Base-by-base conservation (phyloP, 2,888 invertebrate species). In the Parasteatoda lunata region DNA sequence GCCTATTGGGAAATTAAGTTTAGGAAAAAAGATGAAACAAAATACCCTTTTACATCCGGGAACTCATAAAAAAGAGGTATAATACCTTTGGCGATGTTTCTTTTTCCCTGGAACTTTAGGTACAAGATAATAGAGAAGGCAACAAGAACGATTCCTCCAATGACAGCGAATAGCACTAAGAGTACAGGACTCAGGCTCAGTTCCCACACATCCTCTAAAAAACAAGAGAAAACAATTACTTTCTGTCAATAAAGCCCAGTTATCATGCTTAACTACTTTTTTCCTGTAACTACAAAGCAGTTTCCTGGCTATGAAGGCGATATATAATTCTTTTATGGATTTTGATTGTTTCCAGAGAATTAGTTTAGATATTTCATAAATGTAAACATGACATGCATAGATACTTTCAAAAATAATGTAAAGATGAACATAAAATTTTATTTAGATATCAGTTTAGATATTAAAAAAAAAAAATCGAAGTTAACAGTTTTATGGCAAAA, bases 151-250 rank as follows among this genome's bases (percentile, higher is more conserved):
- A 89, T 84, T 30, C 89, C 89, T 11, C 84, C 87, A 13, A 88
- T 70, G 9, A 89, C 80, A 69, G 88, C 87, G 65, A 88, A 80
- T 1, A 89, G 84, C 71, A 89, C 73, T 66, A 89, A 51, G 15
- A 89, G 88, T n/a, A 89, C 65, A 47, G 89, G 89, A 73, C 81
- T 89, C 9, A 89, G 9, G 47, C 84, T 90, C 45, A 90, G 69
- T 68, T 90, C 89, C 90, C 90, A 90, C 11, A 90, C 88, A 68
- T 89, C 89, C 73, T 89, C 89, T 89, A 76, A 52, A 85, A 88
- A 79, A 72, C 66, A 71, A 65, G 59, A 71, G 8, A 59, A 47
- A 71, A 11, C 30, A 48, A n/a, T 49, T 48, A 71, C 71, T 47
- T 11, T 68, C 9, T 9, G n/a, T 8, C 9, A 9, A 59, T 59